These are phyloP conservation scores for Drosophila athabasca DNA, from an alignment of 1,140 invertebrate genomes.

Conservation along the genomic window DNA sequence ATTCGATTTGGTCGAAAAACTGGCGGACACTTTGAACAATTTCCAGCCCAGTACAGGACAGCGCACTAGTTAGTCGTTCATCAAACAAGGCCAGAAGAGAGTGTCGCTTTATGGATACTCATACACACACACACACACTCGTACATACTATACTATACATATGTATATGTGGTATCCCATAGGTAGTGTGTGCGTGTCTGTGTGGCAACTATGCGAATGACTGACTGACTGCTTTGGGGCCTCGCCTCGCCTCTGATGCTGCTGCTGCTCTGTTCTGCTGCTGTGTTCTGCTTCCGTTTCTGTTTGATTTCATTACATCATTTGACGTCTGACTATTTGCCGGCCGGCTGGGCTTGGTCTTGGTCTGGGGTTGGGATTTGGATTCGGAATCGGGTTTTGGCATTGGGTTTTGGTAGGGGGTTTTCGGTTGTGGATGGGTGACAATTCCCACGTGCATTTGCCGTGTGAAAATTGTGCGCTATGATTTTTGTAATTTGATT, in stretches of 20 bases:
- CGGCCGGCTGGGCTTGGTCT: conserved; percentile 51
- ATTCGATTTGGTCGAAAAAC: conserved; percentile 46
- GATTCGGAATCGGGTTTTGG: background rate
- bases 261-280: background rate
- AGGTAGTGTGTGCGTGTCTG: too few relatives aligned
- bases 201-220: conserved; percentile 10
- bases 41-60: conserved; percentile 36
- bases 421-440: conserved; percentile 7
- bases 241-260: conserved; percentile 1
- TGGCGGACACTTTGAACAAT: conserved; percentile 36
- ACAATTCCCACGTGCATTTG: conserved; percentile 61
- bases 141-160: background rate
- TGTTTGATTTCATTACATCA: conserved; percentile 80
- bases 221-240: conserved; percentile 22
- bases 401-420: background rate
- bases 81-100: conserved; percentile 60
- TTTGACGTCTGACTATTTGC: conserved; percentile 79
- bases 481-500: conserved; percentile 82
- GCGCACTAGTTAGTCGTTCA: conserved; percentile 64
- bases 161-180: too few relatives aligned
- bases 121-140: conserved; percentile 13
- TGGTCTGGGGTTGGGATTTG: conserved; percentile 26
- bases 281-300: conserved; percentile 42
- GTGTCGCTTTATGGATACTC: too few relatives aligned
- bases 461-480: conserved; percentile 78